These are phyloP conservation scores for Microplitis deprimator DNA, from an alignment of 2,888 invertebrate genomes.

Conservation along the genomic window DNA sequence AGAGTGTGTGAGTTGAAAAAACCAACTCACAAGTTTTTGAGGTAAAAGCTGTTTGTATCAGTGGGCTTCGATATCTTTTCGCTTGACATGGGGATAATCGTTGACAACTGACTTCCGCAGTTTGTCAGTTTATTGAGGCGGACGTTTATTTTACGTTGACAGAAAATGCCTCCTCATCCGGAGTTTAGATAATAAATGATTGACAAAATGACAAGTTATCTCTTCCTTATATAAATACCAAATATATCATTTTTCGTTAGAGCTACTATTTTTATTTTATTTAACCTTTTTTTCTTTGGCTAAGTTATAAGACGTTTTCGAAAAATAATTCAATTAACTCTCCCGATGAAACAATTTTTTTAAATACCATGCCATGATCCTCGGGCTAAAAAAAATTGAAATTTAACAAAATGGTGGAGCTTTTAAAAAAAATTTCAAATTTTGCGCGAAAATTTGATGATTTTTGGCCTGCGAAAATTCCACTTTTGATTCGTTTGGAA, in stretches of 20 bases:
- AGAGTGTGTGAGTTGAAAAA: slow-evolving; percentile 6
- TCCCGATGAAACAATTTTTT: too few relatives aligned
- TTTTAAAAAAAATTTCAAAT: too few relatives aligned
- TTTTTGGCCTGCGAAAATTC: too few relatives aligned
- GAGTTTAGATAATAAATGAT: not conserved
- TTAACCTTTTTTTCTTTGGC: not conserved
- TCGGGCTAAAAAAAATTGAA: too few relatives aligned
- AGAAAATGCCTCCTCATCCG: slow-evolving; percentile 2
- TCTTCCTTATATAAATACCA: slow-evolving; percentile 22
- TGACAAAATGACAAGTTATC: slow-evolving; percentile 6
- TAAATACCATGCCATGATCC: too few relatives aligned
- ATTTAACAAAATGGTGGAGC: too few relatives aligned
- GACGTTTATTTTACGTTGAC: slow-evolving; percentile 43
- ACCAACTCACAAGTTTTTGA: not conserved
- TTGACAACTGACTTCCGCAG: slow-evolving; percentile 26
- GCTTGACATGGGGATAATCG: slow-evolving; percentile 31
- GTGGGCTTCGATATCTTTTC: slow-evolving; percentile 11
- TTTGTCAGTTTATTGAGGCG: slow-evolving; percentile 41
- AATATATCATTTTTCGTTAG: not conserved
- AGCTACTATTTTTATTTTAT: not conserved
- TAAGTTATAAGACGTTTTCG: not conserved
- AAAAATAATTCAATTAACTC: not conserved
- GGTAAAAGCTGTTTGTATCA: slow-evolving; percentile 6
- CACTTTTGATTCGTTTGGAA: too few relatives aligned
- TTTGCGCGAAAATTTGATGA: too few relatives aligned